These are phyloP conservation scores for Dendrocincla tyrannina DNA, from an alignment of 2,797 vertebrate genomes.

Conservation along the genomic window DNA sequence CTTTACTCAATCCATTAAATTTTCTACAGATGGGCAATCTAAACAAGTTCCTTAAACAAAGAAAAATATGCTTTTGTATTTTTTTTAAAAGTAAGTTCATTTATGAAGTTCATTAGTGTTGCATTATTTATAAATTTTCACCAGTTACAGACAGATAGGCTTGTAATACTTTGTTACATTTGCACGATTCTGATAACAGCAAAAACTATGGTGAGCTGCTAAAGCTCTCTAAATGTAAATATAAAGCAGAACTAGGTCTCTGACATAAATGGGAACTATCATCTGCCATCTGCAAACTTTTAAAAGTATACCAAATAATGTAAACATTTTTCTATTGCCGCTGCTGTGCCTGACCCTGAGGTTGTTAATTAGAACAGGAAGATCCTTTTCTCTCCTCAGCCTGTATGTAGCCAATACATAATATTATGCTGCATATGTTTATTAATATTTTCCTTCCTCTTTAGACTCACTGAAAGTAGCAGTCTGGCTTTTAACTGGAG, in stretches of 20 bases:
- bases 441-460: background rate
- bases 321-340: background rate
- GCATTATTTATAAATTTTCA: background rate
- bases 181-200: background rate
- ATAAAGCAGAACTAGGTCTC: background rate
- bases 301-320: accelerated
- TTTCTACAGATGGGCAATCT: background rate
- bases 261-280: background rate
- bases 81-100: background rate
- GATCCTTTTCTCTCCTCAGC: background rate
- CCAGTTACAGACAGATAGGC: background rate
- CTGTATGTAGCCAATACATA: background rate
- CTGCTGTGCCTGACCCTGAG: background rate
- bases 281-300: background rate
- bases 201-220: background rate
- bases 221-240: background rate
- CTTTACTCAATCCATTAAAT: background rate
- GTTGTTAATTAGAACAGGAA: background rate
- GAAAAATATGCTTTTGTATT: background rate
- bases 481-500: background rate
- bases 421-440: background rate
- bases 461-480: background rate
- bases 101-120: background rate
- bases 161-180: background rate
- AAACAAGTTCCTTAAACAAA: background rate